phyloP scores from a whole-genome alignment of 2,888 invertebrate genomes.

The Cosmia trapezina region DNA sequence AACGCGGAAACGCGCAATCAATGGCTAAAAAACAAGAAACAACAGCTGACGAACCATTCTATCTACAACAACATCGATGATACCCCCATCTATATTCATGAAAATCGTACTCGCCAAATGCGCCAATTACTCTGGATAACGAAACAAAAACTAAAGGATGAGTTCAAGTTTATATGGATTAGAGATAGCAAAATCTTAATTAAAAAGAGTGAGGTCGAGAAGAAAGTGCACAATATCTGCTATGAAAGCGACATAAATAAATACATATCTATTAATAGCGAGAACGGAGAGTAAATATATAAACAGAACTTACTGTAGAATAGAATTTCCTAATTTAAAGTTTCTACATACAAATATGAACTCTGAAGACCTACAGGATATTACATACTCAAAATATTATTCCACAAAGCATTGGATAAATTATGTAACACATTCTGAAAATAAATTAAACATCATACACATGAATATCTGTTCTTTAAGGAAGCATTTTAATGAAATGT shows the following conservation, averaged over 20 bases:
- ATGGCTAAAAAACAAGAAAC: neutral
- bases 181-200: neutral
- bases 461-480: slow-evolving; percentile 7
- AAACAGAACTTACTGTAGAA: neutral
- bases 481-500: slow-evolving; percentile 5
- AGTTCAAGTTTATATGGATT: neutral
- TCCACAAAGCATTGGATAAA: neutral
- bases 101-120: slow-evolving; percentile 1
- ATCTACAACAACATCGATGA: slow-evolving; percentile 1
- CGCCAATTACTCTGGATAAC: neutral
- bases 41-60: neutral
- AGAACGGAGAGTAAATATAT: neutral
- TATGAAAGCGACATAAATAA: slow-evolving; percentile 3
- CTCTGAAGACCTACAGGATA: neutral
- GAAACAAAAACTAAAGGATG: neutral
- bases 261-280: neutral
- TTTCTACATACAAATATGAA: neutral
- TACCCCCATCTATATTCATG: neutral
- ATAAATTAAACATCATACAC: slow-evolving; percentile 1
- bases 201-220: neutral
- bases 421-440: neutral
- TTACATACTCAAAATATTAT: neutral
- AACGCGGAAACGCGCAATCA: neutral
- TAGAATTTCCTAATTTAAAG: neutral
- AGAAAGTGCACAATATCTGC: neutral